Conservation (phyloP, 2,113 vertebrate genomes). For the Tragulus kanchil region DNA sequence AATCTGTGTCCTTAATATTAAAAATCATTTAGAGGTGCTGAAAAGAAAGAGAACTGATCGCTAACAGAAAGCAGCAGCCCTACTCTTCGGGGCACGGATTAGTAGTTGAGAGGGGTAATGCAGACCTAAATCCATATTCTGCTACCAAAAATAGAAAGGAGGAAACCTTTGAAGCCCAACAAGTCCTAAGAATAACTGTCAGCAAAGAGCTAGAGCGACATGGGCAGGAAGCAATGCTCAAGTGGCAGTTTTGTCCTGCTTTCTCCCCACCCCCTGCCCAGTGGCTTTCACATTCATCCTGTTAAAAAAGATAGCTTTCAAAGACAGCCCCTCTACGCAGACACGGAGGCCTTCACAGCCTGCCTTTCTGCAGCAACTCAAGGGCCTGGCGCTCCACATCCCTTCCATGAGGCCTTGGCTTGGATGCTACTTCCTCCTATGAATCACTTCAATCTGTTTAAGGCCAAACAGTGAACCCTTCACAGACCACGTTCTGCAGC, state of each 20-base stretch:
- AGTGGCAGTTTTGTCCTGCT: constrained; percentile 39
- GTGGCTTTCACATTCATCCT: constrained; percentile 55
- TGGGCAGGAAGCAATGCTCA: constrained; percentile 83
- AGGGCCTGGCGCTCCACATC: neutral
- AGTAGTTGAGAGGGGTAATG: constrained; percentile 52
- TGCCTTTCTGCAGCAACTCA: neutral
- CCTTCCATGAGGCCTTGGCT: neutral
- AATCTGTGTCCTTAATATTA: constrained; percentile 74
- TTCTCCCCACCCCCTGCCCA: neutral
- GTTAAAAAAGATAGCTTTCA: constrained; percentile 61
- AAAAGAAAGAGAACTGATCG: constrained; percentile 65
- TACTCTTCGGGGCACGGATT: constrained; percentile 37
- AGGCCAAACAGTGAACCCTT: constrained; percentile 53
- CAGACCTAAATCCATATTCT: constrained; percentile 80
- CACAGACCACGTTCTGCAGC: constrained; percentile 14
- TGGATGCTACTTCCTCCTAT: neutral
- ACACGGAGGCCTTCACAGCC: neutral
- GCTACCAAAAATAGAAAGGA: constrained; percentile 83
- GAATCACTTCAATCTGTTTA: constrained; percentile 65
- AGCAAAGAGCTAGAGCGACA: constrained; percentile 79
- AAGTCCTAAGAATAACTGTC: constrained; percentile 85
- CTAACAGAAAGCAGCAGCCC: constrained; percentile 52
- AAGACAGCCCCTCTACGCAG: constrained; percentile 49
- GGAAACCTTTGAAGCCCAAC: constrained; percentile 86
- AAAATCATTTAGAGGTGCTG: constrained; percentile 75